A percentile compares a stretch with the other conserved stretches of the same genome.
Conservation (phyloP, 2,888 invertebrate genomes). For the Rhabditoides inermis region DNA sequence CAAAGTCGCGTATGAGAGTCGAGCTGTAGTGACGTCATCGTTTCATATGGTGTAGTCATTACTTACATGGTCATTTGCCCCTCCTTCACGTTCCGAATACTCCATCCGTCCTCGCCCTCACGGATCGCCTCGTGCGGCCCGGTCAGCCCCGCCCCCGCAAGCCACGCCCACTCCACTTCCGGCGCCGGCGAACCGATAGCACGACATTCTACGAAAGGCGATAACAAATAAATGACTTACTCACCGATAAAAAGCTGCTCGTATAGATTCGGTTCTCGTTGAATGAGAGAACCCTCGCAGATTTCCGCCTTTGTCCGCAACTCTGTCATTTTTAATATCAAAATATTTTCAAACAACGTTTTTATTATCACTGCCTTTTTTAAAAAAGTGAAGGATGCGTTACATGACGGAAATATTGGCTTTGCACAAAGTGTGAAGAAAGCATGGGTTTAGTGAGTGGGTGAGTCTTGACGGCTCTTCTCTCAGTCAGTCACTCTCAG, state of each 20-base stretch:
- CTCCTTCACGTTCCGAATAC: slow-evolving; percentile 5
- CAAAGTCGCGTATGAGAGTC: not conserved
- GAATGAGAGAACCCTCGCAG: slow-evolving; percentile 13
- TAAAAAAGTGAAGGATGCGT: too few relatives aligned
- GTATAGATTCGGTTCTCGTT: slow-evolving; percentile 20
- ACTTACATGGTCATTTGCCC: slow-evolving; percentile 1
- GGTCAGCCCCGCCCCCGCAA: slow-evolving; percentile 22
- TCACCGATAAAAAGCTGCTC: slow-evolving; percentile 9
- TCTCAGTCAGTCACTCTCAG: too few relatives aligned
- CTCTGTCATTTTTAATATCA: too few relatives aligned
- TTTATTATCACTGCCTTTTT: too few relatives aligned
- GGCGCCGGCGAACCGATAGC: slow-evolving; percentile 24
- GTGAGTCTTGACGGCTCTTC: too few relatives aligned
- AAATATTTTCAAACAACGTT: slow-evolving; percentile 1
- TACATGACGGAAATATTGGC: too few relatives aligned
- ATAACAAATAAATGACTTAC: too few relatives aligned
- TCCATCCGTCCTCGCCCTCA: slow-evolving; percentile 19
- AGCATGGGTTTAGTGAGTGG: too few relatives aligned
- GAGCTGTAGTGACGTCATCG: not conserved
- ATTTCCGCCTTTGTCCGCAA: slow-evolving; percentile 16
- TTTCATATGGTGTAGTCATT: not conserved
- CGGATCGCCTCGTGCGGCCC: slow-evolving; percentile 17
- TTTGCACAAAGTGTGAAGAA: too few relatives aligned
- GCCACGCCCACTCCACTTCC: slow-evolving; percentile 26
- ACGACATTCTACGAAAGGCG: too few relatives aligned